Base-by-base conservation (phyloP, 2,797 vertebrate genomes). In the Pelobates cultripes region DNA sequence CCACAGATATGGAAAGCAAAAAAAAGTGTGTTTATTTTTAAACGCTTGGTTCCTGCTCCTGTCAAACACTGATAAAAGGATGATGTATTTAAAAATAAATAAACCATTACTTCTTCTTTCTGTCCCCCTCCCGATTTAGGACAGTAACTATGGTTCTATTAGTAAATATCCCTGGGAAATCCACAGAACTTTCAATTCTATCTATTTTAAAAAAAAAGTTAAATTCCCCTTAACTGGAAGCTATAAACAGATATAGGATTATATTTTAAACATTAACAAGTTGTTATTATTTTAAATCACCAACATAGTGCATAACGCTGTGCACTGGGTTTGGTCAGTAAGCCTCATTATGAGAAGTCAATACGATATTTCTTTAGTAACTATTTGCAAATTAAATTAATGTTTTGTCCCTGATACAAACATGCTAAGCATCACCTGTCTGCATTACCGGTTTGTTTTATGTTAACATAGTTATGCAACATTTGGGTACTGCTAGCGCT, bases 381-480 rank as follows among this genome's bases (percentile, higher is more conserved):
- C 28, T 28, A 53, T 57, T 43, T 3, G 51, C 4, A 73, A 12
- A 7, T 45, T 70, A 45, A 55, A 42, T 43, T 43, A 51, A 15
- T 6, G 47, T 51, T 10, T 60, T 41, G 60, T 78, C 81, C 63
- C 60, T 72, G 75, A 73, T 70, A 61, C 42, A 28, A 28, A 67
- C 74, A 17, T 43, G 44, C 44, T 64, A 17, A 9, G 4, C 51
- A 14, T 73, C 47, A 0, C 13, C 13, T 83, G 45, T 83, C 78
- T 83, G 64, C 43, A 41, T 63, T 69, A 61, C 63, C 63, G 78
- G 70, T 78, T 83, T 82, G n/a, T 42, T 13, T 63, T 78, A 3
- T 17, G 42, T 28, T 44, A 12, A 42, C 69, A 42, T 61, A 43
- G 64, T 17, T 60, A 78, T 61, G 14, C 71, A 14, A 73, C n/a